A percentile compares a stretch with the other conserved stretches of the same genome.
These are phyloP conservation scores for Astatotilapia flaviijosephi DNA, from an alignment of 2,113 vertebrate species.

Conservation along the genomic window DNA sequence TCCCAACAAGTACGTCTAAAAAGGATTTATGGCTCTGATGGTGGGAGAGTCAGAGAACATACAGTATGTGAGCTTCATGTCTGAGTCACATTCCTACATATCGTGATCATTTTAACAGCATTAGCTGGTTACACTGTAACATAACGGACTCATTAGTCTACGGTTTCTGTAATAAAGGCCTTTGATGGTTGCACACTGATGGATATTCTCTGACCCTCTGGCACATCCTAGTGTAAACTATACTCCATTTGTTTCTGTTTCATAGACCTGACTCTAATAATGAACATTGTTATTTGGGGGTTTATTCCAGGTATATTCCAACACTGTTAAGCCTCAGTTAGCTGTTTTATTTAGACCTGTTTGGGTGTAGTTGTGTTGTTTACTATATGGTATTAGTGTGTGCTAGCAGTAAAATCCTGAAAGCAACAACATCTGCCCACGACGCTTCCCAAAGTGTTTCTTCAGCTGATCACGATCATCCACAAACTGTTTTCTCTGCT, in stretches of 20 bases:
- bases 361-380: neutral
- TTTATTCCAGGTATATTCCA: neutral
- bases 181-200: neutral
- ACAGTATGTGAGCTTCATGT: neutral
- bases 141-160: neutral
- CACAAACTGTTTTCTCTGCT: neutral
- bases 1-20: neutral
- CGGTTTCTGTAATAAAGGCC: neutral
- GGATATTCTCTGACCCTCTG: neutral
- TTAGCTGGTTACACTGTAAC: rapidly evolving
- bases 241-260: neutral
- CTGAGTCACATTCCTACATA: neutral
- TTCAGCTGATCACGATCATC: neutral
- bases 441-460: neutral
- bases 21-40: neutral
- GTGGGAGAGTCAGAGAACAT: neutral
- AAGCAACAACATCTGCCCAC: neutral
- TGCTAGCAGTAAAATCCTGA: neutral
- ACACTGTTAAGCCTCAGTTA: neutral
- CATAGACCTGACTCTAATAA: neutral
- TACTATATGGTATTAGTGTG: neutral
- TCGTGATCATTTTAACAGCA: neutral
- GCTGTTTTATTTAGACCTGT: neutral
- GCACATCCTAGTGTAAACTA: neutral
- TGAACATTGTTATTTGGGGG: neutral